Percentiles rank a stretch among this genome's conserved stretches.
Conservation (phyloP, 1,140 invertebrate species). For the Propsilocerus akamusi region DNA sequence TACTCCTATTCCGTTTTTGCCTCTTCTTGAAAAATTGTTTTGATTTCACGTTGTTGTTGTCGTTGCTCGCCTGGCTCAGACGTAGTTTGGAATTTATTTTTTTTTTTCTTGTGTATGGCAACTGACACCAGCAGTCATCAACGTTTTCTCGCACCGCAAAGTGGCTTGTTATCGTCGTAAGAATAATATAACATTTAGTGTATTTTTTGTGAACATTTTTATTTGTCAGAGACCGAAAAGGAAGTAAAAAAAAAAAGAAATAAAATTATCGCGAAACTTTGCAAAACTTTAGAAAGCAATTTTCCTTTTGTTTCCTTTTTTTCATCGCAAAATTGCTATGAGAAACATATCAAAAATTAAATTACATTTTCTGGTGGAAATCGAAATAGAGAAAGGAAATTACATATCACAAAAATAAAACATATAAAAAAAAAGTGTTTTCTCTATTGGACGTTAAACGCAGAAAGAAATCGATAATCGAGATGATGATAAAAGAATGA, state of each 20-base stretch:
- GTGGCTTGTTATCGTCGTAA: constrained; percentile 2
- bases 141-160: constrained; percentile 3
- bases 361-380: too few relatives aligned
- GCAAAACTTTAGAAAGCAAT: too few relatives aligned
- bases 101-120: background rate
- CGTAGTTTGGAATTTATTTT: background rate
- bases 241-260: too few relatives aligned
- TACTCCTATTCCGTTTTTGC: background rate
- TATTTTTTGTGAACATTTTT: too few relatives aligned
- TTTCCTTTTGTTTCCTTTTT: too few relatives aligned
- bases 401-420: background rate
- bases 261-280: too few relatives aligned
- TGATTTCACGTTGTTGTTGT: constrained; percentile 4
- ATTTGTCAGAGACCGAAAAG: too few relatives aligned
- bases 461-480: background rate
- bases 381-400: too few relatives aligned
- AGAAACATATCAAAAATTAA: too few relatives aligned
- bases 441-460: too few relatives aligned
- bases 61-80: background rate
- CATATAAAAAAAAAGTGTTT: background rate
- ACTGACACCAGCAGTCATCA: constrained; percentile 1
- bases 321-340: too few relatives aligned
- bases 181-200: too few relatives aligned
- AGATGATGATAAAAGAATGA: background rate
- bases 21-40: background rate